Percentiles rank a stretch among this genome's conserved stretches.
Evolutionary conservation across 1,140 invertebrate species (phyloP).

Genomic region (Pseudomyrmex dendroicus): DNA sequence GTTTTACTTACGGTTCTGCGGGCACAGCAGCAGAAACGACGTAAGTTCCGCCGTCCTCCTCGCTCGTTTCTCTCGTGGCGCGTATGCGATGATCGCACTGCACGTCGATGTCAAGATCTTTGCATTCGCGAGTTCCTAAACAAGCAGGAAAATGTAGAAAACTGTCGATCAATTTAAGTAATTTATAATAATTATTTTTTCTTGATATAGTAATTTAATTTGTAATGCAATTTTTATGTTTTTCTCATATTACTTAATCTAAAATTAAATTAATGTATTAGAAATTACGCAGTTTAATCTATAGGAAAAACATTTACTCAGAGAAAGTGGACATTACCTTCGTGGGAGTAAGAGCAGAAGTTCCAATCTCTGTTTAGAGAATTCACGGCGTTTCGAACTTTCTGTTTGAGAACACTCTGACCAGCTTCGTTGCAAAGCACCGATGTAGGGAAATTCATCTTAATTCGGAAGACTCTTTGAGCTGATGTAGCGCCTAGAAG

Average conservation of each 20-base stretch:
- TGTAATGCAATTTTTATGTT: no score
- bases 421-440: slow-evolving; percentile 97
- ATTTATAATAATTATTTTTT: no score
- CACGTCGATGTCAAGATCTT: slow-evolving; percentile 94
- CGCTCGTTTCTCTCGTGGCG: slow-evolving; percentile 80
- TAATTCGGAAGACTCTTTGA: slow-evolving; percentile 96
- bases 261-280: background rate
- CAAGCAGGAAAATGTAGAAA: no score
- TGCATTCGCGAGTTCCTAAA: slow-evolving; percentile 90
- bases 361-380: slow-evolving; percentile 96
- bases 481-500: slow-evolving; percentile 91
- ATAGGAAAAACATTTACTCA: background rate
- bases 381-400: slow-evolving; percentile 94
- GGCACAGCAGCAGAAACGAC: slow-evolving; percentile 92
- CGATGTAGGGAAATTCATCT: slow-evolving; percentile 96
- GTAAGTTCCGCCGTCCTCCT: slow-evolving; percentile 91
- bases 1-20: slow-evolving; percentile 91
- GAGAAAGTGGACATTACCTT: slow-evolving; percentile 85
- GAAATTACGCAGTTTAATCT: background rate
- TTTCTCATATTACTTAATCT: no score
- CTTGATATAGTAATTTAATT: no score
- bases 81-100: slow-evolving; percentile 92
- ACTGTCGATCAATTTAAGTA: no score
- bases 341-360: slow-evolving; percentile 95
- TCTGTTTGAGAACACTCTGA: slow-evolving; percentile 94